A percentile compares a stretch with the other conserved stretches of the same genome.
These are phyloP conservation scores for Gadopsis bispinosus DNA, from an alignment of 2,797 vertebrate genomes.

Conservation along the genomic window DNA sequence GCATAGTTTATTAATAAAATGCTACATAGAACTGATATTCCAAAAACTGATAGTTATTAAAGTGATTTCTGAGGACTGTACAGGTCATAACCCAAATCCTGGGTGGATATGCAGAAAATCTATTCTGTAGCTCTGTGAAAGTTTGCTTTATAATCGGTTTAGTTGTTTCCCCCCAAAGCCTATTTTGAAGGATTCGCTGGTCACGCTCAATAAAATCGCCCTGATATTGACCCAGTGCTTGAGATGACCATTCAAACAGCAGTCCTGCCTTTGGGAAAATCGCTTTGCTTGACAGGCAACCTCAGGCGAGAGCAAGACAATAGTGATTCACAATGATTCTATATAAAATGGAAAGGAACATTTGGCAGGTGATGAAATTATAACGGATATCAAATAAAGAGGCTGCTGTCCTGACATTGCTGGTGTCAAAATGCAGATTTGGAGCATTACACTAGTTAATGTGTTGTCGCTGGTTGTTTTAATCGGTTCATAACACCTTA, in stretches of 20 bases:
- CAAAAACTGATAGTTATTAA: not conserved
- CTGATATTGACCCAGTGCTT: conserved; percentile 32
- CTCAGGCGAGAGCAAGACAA: conserved; percentile 10
- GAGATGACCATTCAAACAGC: conserved; percentile 25
- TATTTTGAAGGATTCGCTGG: conserved; percentile 27
- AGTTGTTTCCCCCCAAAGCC: conserved; percentile 35
- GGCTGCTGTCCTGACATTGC: not conserved
- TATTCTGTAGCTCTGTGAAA: conserved; percentile 7
- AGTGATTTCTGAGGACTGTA: conserved; percentile 9
- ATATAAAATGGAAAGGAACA: not conserved
- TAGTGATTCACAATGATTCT: conserved; percentile 1
- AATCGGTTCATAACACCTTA: conserved; percentile 21
- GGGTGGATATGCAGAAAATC: conserved; percentile 17
- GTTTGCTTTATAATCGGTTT: conserved; percentile 18
- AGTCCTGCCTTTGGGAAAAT: conserved; percentile 15
- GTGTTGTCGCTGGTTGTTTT: conserved; percentile 23
- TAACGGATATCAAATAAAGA: conserved; percentile 7
- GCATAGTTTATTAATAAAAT: not conserved
- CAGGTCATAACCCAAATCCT: conserved; percentile 19
- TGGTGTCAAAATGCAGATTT: conserved; percentile 10
- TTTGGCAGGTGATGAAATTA: not conserved
- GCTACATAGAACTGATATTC: not conserved
- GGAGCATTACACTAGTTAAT: conserved; percentile 6
- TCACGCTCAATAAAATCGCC: conserved; percentile 38
- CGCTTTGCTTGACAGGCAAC: conserved; percentile 22